Base-by-base conservation (phyloP, 2,113 vertebrate genomes). In the Cebus imitator region DNA sequence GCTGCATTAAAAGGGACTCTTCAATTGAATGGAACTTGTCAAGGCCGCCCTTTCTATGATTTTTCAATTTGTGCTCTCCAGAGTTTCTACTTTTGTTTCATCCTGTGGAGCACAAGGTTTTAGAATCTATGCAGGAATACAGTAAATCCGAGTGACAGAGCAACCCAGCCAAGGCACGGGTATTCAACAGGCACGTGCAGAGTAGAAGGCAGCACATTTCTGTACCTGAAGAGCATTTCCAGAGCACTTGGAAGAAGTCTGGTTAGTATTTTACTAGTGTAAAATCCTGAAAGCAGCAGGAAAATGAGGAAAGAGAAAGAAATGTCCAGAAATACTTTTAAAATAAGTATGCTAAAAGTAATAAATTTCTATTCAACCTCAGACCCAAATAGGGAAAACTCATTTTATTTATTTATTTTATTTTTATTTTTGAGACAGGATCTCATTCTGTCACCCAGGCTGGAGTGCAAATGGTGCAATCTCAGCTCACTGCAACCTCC, bases 1-100 rank as follows among this genome's bases (percentile, higher is more conserved):
- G 98, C 97, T 98, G 97, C 83, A 78, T 95, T 94, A 58, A 95
- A 97, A 96, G 79, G 64, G 84, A 92, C 87, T 95, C 61, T 92
- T 96, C 81, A 23, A 72, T 30, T 94, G 90, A 97, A 97, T 94
- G 81, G 73, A 92, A 95, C 88, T 97, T 50, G 83, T 97, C 97
- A 98, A 98, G 94, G 96, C 94, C 85, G 88, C 81, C 79, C 84
- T 94, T 96, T 95, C 92, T 94, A 14, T 85, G 91, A 76, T 66
- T 96, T 97, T 92, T 95, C 84, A 95, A 68, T 97, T 32, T 95
- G 83, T 92, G 66, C 73, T 94, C 57, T 95, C 78, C 72, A 70
- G 82, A 92, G 25, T 87, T 92, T 96, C 91, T 87, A 76, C 97
- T 98, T 98, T 97, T 97, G 97, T 70, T 97, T 86, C 43, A 45